Evolutionary conservation across 2,888 invertebrate species (phyloP).

Genomic region (Dasysyrphus albostriatus): DNA sequence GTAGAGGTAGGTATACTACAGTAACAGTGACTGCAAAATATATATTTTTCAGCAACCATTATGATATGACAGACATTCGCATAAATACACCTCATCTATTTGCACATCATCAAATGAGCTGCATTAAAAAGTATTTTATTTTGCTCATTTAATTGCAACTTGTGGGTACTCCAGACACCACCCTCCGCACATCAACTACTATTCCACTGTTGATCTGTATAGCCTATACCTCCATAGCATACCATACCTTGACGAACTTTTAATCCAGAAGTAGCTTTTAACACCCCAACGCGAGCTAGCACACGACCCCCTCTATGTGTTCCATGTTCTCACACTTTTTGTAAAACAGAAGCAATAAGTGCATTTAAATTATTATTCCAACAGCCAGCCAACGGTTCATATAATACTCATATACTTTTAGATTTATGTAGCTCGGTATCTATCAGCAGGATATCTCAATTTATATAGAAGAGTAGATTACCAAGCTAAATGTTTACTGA

Average conservation of each 20-base stretch:
- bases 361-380: conserved; percentile 57
- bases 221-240: neutral
- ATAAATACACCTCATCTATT: conserved; percentile 17
- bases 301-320: neutral
- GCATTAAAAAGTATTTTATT: conserved; percentile 58
- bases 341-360: conserved; percentile 49
- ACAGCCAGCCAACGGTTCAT: conserved; percentile 18
- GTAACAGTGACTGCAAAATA: neutral
- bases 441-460: conserved; percentile 45
- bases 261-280: conserved; percentile 16
- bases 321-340: neutral
- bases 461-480: conserved; percentile 54
- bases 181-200: too few relatives aligned
- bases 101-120: conserved; percentile 71
- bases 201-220: neutral
- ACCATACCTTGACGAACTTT: conserved; percentile 24
- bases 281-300: conserved; percentile 4
- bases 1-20: neutral
- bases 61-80: conserved; percentile 29
- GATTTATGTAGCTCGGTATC: neutral
- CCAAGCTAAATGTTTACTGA: conserved; percentile 15
- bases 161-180: neutral
- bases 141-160: conserved; percentile 66
- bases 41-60: conserved; percentile 13
- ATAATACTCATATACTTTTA: neutral